A percentile compares a stretch with the other conserved stretches of the same genome.
These are phyloP conservation scores for Patella vulgata DNA, from an alignment of 1,140 invertebrate genomes.

Conservation along the genomic window DNA sequence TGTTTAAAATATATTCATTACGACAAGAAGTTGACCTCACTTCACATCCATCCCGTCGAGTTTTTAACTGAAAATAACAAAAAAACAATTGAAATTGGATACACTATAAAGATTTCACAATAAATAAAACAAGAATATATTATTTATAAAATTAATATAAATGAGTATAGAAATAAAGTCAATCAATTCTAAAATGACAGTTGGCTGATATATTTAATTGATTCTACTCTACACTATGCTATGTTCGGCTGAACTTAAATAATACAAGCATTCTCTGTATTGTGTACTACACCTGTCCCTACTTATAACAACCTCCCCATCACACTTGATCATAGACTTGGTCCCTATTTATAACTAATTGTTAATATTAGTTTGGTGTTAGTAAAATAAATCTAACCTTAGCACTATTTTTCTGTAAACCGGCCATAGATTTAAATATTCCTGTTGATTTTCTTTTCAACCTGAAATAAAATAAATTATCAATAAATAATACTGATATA, in stretches of 20 bases:
- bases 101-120: background rate
- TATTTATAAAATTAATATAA: background rate
- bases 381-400: too few relatives aligned
- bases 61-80: slow-evolving; percentile 79
- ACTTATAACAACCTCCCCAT: too few relatives aligned
- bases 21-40: slow-evolving; percentile 93
- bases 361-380: too few relatives aligned
- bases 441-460: slow-evolving; percentile 96
- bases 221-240: too few relatives aligned
- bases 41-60: slow-evolving; percentile 88
- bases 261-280: too few relatives aligned
- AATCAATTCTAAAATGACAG: too few relatives aligned
- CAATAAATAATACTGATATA: too few relatives aligned
- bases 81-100: background rate
- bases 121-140: background rate
- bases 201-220: too few relatives aligned
- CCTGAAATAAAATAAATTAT: slow-evolving; percentile 70
- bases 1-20: slow-evolving; percentile 92
- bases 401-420: slow-evolving; percentile 93
- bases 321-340: too few relatives aligned
- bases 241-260: too few relatives aligned
- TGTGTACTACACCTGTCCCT: too few relatives aligned
- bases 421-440: slow-evolving; percentile 95
- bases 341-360: too few relatives aligned
- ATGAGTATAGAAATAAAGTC: background rate